These are phyloP conservation scores for Cisticola juncidis DNA, from an alignment of 2,113 vertebrate genomes.

Conservation along the genomic window DNA sequence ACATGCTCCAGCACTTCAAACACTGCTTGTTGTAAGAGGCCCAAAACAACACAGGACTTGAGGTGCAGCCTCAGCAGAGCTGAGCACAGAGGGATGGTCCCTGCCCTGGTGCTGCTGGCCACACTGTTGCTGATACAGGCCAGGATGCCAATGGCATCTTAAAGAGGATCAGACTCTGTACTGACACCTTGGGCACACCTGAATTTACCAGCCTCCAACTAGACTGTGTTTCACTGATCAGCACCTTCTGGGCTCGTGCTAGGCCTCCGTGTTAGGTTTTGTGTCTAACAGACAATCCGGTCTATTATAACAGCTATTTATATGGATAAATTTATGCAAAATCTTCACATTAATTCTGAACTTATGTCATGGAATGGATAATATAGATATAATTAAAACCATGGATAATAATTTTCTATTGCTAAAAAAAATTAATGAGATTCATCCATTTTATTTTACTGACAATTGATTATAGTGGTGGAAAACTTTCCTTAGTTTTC, in stretches of 20 bases:
- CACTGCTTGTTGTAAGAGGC: not conserved
- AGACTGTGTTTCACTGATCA: not conserved
- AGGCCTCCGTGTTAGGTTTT: not conserved
- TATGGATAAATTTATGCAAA: not conserved
- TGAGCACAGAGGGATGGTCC: no score
- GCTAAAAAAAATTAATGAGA: not conserved
- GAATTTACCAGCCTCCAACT: not conserved
- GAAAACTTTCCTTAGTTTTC: not conserved
- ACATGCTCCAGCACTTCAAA: not conserved
- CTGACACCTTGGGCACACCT: accelerated
- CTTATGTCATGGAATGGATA: not conserved
- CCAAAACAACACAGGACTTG: not conserved
- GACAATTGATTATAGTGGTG: not conserved
- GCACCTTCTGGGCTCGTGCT: not conserved
- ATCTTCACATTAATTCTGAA: not conserved
- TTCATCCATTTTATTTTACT: not conserved
- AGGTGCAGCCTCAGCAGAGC: not conserved
- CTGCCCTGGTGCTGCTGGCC: not conserved
- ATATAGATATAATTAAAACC: not conserved
- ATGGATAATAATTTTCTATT: not conserved
- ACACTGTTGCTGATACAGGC: not conserved
- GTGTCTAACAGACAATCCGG: no score
- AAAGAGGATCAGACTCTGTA: not conserved
- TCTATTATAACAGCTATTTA: not conserved
- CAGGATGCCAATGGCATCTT: not conserved